These are phyloP conservation scores for Sebastes fasciatus DNA, from an alignment of 2,113 vertebrate species.

Conservation along the genomic window DNA sequence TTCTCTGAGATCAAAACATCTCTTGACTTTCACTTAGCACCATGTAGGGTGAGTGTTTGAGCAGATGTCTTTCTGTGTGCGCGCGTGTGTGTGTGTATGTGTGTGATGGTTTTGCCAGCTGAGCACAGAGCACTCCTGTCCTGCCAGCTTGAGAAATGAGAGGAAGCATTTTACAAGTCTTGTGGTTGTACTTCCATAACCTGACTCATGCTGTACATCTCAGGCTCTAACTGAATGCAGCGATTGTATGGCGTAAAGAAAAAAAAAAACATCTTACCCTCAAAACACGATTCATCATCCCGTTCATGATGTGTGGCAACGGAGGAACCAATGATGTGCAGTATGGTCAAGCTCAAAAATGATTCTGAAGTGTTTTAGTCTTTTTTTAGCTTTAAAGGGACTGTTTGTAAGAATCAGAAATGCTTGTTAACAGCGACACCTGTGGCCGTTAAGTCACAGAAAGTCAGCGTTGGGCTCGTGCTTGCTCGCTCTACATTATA, in stretches of 20 bases:
- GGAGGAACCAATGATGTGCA: neutral
- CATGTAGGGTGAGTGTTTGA: constrained; percentile 43
- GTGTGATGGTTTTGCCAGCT: constrained; percentile 59
- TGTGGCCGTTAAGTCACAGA: no score
- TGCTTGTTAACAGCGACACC: no score
- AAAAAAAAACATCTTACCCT: neutral
- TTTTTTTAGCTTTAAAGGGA: neutral
- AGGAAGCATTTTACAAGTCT: constrained; percentile 67
- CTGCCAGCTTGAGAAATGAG: constrained; percentile 60
- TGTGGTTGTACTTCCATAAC: constrained; percentile 45
- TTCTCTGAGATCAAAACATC: constrained; percentile 60
- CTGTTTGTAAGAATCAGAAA: no score
- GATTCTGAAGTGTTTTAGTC: neutral
- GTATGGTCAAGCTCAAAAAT: neutral
- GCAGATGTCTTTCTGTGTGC: constrained; percentile 59
- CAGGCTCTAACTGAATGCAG: constrained; percentile 12
- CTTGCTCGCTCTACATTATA: no score
- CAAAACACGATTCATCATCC: neutral
- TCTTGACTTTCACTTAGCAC: constrained; percentile 61
- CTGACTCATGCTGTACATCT: constrained; percentile 14
- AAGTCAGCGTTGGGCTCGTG: no score
- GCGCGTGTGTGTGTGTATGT: constrained; percentile 22
- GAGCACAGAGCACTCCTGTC: constrained; percentile 35
- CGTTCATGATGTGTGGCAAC: neutral
- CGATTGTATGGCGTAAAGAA: neutral